Conservation (phyloP, 2,113 vertebrate species). For the Neodon shergylaensis region DNA sequence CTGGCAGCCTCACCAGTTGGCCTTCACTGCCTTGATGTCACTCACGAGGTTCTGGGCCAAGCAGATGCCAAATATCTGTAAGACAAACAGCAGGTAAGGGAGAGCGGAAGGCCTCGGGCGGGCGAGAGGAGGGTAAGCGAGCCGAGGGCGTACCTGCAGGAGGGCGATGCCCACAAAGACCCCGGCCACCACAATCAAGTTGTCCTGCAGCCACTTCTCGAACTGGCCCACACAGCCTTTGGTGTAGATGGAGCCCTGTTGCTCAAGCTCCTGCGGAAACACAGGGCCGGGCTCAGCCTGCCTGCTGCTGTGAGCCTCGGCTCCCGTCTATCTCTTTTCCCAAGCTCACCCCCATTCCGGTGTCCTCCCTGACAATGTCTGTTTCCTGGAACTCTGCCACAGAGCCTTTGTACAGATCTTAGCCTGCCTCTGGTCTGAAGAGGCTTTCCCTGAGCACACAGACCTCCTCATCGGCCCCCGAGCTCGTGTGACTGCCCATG, state of each 20-base stretch:
- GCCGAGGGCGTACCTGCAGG: constrained; percentile 88
- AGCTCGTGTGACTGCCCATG: background rate
- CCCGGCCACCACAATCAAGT: constrained; percentile 92
- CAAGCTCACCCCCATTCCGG: background rate
- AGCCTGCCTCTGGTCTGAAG: background rate
- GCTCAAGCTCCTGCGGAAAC: constrained; percentile 87
- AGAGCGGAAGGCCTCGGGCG: accelerated
- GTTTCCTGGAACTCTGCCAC: background rate
- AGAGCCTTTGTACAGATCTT: background rate
- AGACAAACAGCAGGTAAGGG: constrained; percentile 50
- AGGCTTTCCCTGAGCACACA: background rate
- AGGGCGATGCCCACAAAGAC: constrained; percentile 93
- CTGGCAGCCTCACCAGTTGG: constrained; percentile 91
- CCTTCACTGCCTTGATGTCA: constrained; percentile 93
- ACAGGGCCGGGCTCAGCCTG: background rate
- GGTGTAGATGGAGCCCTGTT: constrained; percentile 92
- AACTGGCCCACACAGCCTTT: constrained; percentile 96
- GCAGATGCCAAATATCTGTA: constrained; percentile 94
- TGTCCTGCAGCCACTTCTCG: constrained; percentile 96
- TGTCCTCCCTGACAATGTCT: background rate
- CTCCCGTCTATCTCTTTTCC: accelerated
- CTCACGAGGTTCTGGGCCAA: constrained; percentile 94
- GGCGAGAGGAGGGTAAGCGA: accelerated
- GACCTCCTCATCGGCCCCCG: background rate
- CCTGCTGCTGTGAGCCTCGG: background rate